A percentile compares a stretch with the other conserved stretches of the same genome.
phyloP scores from a whole-genome alignment of 2,797 vertebrate genomes.

The Leuciscus waleckii region DNA sequence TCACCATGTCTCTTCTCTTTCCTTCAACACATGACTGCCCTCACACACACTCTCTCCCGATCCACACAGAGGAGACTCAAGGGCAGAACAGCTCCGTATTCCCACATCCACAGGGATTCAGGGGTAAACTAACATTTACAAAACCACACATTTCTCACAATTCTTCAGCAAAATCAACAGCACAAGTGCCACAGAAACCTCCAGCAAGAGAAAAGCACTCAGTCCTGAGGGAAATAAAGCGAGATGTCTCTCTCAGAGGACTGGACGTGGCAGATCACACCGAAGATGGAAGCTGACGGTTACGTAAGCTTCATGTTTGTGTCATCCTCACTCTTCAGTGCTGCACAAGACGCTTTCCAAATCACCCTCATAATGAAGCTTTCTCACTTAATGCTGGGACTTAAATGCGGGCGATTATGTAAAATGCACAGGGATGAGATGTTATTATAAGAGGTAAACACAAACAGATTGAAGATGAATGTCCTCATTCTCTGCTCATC shows the following conservation, averaged over 20 bases:
- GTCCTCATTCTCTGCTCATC: conserved; percentile 15
- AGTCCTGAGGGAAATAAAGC: not conserved
- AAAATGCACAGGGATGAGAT: not conserved
- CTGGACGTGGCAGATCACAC: conserved; percentile 19
- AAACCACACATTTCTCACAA: not conserved
- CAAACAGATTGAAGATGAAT: not conserved
- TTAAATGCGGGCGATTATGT: not conserved
- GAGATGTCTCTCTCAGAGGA: not conserved
- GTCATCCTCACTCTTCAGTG: not conserved
- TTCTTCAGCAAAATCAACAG: not conserved
- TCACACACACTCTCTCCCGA: conserved; percentile 59
- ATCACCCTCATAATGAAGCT: conserved; percentile 8
- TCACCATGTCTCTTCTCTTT: conserved; percentile 78
- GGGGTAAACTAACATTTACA: not conserved
- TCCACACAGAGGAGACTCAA: conserved; percentile 58
- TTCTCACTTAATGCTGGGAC: not conserved
- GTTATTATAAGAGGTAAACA: not conserved
- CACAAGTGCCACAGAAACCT: not conserved
- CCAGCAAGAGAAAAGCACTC: too few relatives aligned
- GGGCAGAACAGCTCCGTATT: conserved; percentile 44
- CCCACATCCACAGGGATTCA: conserved; percentile 4
- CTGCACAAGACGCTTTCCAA: conserved; percentile 11
- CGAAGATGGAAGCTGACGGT: conserved; percentile 1
- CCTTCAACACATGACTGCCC: conserved; percentile 70
- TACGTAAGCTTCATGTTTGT: conserved; percentile 35